Percentiles rank a stretch among this genome's conserved stretches.
phyloP scores from a whole-genome alignment of 2,888 invertebrate species.

The Stegana nigrithorax region DNA sequence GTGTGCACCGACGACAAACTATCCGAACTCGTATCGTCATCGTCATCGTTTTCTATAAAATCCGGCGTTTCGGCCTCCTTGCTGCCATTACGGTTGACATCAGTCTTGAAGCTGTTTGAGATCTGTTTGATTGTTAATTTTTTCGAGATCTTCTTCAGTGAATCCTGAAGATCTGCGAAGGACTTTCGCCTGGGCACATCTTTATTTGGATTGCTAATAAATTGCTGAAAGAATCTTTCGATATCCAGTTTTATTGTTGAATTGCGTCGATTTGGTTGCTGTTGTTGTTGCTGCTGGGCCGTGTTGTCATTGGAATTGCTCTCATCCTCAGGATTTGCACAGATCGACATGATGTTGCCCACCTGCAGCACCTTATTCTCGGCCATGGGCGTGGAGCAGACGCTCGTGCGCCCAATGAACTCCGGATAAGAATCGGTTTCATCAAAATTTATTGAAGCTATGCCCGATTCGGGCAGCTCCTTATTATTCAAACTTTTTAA shows the following conservation, averaged over 20 bases:
- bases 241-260: conserved; percentile 62
- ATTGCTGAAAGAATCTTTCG: conserved; percentile 65
- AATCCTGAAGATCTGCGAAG: conserved; percentile 75
- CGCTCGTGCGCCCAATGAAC: conserved; percentile 78
- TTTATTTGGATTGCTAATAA: conserved; percentile 61
- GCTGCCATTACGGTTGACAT: conserved; percentile 54
- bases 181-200: conserved; percentile 70
- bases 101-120: conserved; percentile 69
- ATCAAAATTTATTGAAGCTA: conserved; percentile 71
- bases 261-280: conserved; percentile 42
- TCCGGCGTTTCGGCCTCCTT: conserved; percentile 46
- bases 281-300: conserved; percentile 29
- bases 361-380: conserved; percentile 81
- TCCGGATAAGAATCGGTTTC: conserved; percentile 71
- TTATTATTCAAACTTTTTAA: conserved; percentile 69
- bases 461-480: conserved; percentile 67
- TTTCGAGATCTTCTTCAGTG: conserved; percentile 72
- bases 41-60: conserved; percentile 54
- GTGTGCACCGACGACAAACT: conserved; percentile 49
- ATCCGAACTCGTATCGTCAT: conserved; percentile 48
- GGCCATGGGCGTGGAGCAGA: conserved; percentile 83
- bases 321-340: conserved; percentile 72
- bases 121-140: conserved; percentile 73
- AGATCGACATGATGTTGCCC: conserved; percentile 81
- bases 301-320: conserved; percentile 47